These are phyloP conservation scores for Labrus mixtus DNA, from an alignment of 2,113 vertebrate species.

Conservation along the genomic window DNA sequence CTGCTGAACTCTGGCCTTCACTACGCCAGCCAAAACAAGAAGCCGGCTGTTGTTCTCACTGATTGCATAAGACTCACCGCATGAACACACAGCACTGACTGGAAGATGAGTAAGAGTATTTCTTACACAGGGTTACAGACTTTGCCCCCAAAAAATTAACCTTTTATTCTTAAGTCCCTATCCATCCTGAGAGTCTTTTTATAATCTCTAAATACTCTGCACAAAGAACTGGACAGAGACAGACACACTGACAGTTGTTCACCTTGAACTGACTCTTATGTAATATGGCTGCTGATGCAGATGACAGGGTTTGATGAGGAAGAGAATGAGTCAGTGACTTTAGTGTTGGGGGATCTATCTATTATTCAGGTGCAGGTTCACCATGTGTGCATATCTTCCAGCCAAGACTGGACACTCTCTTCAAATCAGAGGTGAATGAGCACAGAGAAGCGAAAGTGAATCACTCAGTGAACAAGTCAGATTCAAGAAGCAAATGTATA, in stretches of 20 bases:
- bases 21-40: constrained; percentile 58
- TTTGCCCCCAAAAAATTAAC: constrained; percentile 17
- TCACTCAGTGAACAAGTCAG: constrained; percentile 3
- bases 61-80: constrained; percentile 54
- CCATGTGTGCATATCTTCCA: constrained; percentile 23
- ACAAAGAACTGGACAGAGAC: constrained; percentile 33
- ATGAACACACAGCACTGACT: constrained; percentile 36
- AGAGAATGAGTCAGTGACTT: constrained; percentile 53
- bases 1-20: constrained; percentile 58
- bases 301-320: constrained; percentile 39
- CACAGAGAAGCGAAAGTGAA: background rate
- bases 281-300: constrained; percentile 64
- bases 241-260: constrained; percentile 1
- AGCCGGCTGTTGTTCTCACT: background rate
- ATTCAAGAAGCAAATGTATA: background rate
- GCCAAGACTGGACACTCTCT: constrained; percentile 12
- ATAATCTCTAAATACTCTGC: constrained; percentile 18
- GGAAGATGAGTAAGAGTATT: constrained; percentile 51
- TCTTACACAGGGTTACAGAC: constrained; percentile 47
- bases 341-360: constrained; percentile 54
- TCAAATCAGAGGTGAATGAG: constrained; percentile 3
- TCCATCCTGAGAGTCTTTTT: constrained; percentile 30
- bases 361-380: constrained; percentile 66
- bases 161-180: constrained; percentile 7
- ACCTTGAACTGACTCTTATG: constrained; percentile 54